These are phyloP conservation scores for Zhuqinia jingwanae DNA, from an alignment of 2,888 invertebrate species.

Conservation along the genomic window DNA sequence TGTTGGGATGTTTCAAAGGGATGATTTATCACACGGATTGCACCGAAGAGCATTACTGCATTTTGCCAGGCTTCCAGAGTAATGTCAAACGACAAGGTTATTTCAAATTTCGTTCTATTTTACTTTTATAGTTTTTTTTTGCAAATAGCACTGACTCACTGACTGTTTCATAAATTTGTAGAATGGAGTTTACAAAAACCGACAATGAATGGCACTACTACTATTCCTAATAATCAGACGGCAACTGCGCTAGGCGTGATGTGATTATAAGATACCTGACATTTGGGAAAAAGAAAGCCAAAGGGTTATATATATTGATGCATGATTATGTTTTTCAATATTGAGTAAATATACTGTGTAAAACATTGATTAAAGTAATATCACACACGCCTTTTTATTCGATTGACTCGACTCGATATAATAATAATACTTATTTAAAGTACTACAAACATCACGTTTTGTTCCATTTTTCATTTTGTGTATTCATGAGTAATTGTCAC, in stretches of 20 bases:
- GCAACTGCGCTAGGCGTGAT: not conserved
- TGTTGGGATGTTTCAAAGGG: constrained; percentile 56
- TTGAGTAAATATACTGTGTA: too few relatives aligned
- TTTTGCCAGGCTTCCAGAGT: constrained; percentile 70
- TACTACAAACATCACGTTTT: too few relatives aligned
- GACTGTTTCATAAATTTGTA: not conserved
- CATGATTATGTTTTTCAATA: too few relatives aligned
- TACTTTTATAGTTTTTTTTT: not conserved
- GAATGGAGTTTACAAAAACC: constrained; percentile 58
- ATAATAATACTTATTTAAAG: too few relatives aligned
- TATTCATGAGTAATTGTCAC: too few relatives aligned
- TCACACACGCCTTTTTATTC: too few relatives aligned
- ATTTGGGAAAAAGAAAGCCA: too few relatives aligned
- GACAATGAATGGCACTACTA: constrained; percentile 39
- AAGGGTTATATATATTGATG: too few relatives aligned
- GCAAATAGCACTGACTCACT: not conserved
- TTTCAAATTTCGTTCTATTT: not conserved
- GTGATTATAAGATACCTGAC: too few relatives aligned
- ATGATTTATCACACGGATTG: constrained; percentile 67
- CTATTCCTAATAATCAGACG: not conserved
- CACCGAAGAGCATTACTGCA: constrained; percentile 60
- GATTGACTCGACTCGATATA: too few relatives aligned
- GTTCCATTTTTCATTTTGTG: too few relatives aligned
- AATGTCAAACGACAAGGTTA: constrained; percentile 61
- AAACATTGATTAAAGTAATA: too few relatives aligned